Conservation (phyloP, 2,888 invertebrate genomes). For the Eilema caniola region DNA sequence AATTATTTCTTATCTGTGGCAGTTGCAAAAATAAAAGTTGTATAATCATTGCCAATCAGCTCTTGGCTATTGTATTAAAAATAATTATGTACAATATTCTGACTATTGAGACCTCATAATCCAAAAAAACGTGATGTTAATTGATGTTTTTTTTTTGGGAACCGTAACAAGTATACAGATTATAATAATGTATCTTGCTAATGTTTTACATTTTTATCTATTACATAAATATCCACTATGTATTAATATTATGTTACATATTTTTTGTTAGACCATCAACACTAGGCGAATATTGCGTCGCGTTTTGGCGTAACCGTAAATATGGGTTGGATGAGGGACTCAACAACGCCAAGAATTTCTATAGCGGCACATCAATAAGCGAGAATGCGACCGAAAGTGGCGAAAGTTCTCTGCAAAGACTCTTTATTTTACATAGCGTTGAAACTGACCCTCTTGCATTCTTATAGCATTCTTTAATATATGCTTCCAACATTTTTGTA, state of each 20-base stretch:
- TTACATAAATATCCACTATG: too few relatives aligned
- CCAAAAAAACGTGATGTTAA: background rate
- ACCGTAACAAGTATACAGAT: background rate
- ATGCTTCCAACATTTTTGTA: constrained; percentile 1
- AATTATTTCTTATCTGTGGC: background rate
- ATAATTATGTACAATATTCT: background rate
- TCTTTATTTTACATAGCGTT: constrained; percentile 4
- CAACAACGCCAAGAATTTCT: constrained; percentile 2
- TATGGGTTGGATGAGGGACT: constrained; percentile 1
- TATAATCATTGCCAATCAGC: background rate
- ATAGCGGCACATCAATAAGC: constrained; percentile 2
- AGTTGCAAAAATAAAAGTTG: background rate
- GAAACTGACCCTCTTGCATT: constrained; percentile 4
- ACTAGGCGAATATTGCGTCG: background rate
- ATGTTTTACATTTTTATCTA: background rate
- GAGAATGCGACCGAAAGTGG: background rate
- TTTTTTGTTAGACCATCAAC: background rate
- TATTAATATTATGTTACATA: background rate
- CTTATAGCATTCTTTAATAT: background rate
- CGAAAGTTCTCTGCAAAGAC: background rate
- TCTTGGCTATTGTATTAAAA: background rate
- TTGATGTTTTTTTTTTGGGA: too few relatives aligned
- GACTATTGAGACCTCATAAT: background rate
- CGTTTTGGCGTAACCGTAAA: background rate
- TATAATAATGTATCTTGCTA: background rate